Evolutionary conservation across 2,888 invertebrate species (phyloP).

Genomic region (Philonicus albiceps): DNA sequence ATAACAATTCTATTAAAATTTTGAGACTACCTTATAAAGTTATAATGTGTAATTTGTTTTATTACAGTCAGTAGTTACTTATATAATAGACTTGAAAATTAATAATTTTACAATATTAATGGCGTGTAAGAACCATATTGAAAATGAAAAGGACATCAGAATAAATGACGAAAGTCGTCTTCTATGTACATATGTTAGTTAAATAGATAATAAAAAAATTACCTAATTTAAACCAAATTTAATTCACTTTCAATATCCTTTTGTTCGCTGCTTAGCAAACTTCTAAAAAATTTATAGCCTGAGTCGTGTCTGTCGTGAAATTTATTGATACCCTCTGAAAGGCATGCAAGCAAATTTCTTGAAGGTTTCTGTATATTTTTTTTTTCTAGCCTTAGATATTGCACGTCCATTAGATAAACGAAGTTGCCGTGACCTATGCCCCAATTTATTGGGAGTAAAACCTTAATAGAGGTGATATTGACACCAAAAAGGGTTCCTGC

Average conservation of each 20-base stretch:
- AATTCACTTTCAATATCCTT: neutral
- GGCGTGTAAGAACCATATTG: too few species aligned
- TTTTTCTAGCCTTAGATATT: neutral
- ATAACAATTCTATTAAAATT: too few species aligned
- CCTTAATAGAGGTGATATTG: slow-evolving; percentile 1
- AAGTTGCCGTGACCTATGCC: slow-evolving; percentile 2
- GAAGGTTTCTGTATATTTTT: neutral
- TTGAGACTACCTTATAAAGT: too few species aligned
- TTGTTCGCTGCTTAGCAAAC: neutral
- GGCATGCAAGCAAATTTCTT: neutral
- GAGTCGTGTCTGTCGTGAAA: neutral
- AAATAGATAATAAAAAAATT: neutral
- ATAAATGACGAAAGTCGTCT: neutral
- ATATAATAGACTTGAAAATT: too few species aligned
- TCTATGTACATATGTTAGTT: neutral
- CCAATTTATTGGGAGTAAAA: neutral
- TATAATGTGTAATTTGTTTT: too few species aligned
- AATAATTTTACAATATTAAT: too few species aligned
- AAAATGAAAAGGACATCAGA: too few species aligned
- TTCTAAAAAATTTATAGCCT: neutral
- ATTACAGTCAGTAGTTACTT: too few species aligned
- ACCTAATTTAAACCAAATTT: neutral
- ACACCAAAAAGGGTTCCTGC: neutral
- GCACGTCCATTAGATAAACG: slow-evolving; percentile 23
- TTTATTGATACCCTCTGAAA: neutral